These are phyloP conservation scores for Atlantisia rogersi DNA, from an alignment of 2,113 vertebrate species.

Conservation along the genomic window DNA sequence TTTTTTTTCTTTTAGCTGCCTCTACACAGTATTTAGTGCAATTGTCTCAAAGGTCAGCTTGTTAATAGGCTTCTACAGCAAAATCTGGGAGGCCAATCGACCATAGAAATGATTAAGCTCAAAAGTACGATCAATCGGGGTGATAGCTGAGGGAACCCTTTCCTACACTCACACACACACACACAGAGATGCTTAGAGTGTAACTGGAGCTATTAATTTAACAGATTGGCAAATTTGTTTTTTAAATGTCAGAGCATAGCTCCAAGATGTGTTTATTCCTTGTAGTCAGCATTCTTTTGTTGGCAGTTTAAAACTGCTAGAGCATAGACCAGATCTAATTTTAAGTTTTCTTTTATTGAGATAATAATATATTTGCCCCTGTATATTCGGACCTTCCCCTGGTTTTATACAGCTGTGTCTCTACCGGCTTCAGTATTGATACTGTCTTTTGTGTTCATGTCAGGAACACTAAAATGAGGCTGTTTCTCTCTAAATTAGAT, in stretches of 20 bases:
- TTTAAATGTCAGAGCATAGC: neutral
- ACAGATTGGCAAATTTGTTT: neutral
- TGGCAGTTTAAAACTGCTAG: neutral
- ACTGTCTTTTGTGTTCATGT: slow-evolving; percentile 45
- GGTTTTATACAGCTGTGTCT: slow-evolving; percentile 27
- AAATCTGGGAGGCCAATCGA: neutral
- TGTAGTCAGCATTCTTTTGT: neutral
- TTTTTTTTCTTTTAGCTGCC: neutral
- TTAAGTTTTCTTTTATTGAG: neutral
- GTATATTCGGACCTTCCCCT: neutral
- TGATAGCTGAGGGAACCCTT: neutral
- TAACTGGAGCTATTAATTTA: neutral
- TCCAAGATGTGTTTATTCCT: neutral
- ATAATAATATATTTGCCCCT: neutral
- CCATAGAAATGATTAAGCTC: neutral
- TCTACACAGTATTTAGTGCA: neutral
- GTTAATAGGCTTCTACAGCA: neutral
- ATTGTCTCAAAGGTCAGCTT: neutral
- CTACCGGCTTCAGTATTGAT: neutral
- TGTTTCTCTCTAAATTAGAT: slow-evolving; percentile 54
- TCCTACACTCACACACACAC: neutral
- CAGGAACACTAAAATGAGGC: slow-evolving; percentile 38
- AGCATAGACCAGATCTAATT: neutral
- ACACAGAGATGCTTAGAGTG: neutral
- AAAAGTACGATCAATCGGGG: neutral